A percentile compares a stretch with the other conserved stretches of the same genome.
These are phyloP conservation scores for Periplaneta americana DNA, from an alignment of 1,140 invertebrate species.

Conservation along the genomic window DNA sequence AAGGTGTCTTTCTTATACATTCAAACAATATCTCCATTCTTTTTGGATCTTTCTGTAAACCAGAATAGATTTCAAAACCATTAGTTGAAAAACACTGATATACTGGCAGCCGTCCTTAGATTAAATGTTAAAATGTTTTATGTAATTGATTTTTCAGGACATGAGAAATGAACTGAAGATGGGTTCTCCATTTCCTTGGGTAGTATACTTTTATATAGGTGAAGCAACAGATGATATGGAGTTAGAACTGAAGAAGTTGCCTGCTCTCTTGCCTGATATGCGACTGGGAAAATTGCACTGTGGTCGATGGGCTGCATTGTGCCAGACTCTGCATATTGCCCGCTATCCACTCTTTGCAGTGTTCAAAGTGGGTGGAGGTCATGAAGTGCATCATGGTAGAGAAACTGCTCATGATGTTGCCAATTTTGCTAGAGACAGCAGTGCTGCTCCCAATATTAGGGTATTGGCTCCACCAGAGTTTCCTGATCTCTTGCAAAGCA, in stretches of 20 bases:
- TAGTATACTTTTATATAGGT: conserved; percentile 59
- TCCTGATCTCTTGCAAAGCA: conserved; percentile 28
- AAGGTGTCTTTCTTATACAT: too few relatives aligned
- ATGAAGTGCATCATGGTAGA: conserved; percentile 66
- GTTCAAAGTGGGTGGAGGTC: conserved; percentile 61
- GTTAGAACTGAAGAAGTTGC: conserved; percentile 52
- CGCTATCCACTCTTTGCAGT: conserved; percentile 67
- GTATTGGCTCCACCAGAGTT: conserved; percentile 56
- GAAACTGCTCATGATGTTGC: conserved; percentile 57
- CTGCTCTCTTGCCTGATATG: conserved; percentile 49
- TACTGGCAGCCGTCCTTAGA: too few relatives aligned
- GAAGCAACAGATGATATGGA: conserved; percentile 41
- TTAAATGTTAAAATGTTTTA: too few relatives aligned
- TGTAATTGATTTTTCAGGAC: conserved; percentile 35
- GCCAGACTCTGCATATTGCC: conserved; percentile 45
- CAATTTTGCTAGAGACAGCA: conserved; percentile 60
- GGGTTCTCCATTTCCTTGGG: conserved; percentile 44
- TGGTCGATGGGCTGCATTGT: conserved; percentile 43
- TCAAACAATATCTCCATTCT: too few relatives aligned
- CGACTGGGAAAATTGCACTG: conserved; percentile 61
- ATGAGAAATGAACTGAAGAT: conserved; percentile 35
- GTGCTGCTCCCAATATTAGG: conserved; percentile 54
- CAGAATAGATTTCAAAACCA: too few relatives aligned
- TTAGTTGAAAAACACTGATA: too few relatives aligned
- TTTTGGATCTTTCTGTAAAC: too few relatives aligned